Base-by-base conservation (phyloP, 2,113 vertebrate species). In the Psittacara wagleri region DNA sequence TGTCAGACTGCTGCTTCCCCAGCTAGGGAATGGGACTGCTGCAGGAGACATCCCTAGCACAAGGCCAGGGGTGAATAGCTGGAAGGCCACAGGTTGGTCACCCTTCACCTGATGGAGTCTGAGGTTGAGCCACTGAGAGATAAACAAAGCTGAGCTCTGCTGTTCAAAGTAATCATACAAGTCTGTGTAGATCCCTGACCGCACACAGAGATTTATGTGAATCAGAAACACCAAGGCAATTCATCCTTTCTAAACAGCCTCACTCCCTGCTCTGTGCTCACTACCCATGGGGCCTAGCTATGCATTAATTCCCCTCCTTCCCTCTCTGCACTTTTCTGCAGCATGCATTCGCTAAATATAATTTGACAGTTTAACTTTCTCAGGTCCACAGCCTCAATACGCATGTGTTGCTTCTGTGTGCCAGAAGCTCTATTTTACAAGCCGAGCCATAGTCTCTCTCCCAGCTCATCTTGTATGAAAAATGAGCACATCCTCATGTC, bases 391-490 rank as follows among this genome's bases (percentile, higher is more conserved):
- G 87, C 80, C 84, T 93, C 85, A 78, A 89, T 77, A 80, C 69
- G 74, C 80, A 90, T 67, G 84, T 37, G 2, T 44, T 75, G 69
- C 57, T 92, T 74, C 63, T 85, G 62, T 86, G 43, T 83, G 88
- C 93, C 76, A 94, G 88, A 39, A 97, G 86, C 68, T 86, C 74
- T 77, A 3, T 72, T 93, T 96, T 74, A 90, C 78, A 94, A 94
- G 83, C 67, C 83, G 77, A 92, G 52, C 72, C 9, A 2, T 4
- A 83, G 61, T 31, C 74, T 78, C 57, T 39, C 28, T 92, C 63
- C 17, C 44, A 92, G 83, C 69, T 81, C 62, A 73, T 76, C 57
- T 16, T 62, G 68, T 57, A 69, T 33, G 20, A 90, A 54, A 73
- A 90, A 73, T 29, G 27, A 88, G 79, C 66, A 55, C 49, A 75